These are phyloP conservation scores for Botia kubotai DNA, from an alignment of 2,797 vertebrate species.

Conservation along the genomic window DNA sequence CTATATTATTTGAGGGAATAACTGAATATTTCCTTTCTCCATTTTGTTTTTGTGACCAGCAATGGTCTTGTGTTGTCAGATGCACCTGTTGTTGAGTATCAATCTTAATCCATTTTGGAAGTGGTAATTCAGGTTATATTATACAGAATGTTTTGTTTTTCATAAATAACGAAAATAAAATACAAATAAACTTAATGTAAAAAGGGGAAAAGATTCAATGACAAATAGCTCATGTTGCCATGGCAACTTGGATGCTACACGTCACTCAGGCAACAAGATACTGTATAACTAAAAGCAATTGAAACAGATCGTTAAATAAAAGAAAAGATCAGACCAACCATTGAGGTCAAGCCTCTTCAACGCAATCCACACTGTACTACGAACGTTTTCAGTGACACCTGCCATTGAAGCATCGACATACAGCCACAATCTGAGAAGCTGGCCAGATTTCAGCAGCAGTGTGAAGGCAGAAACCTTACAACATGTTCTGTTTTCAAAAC, in stretches of 20 bases:
- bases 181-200: neutral
- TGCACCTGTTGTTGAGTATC: constrained; percentile 48
- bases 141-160: neutral
- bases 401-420: neutral
- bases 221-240: constrained; percentile 38
- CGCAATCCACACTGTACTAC: constrained; percentile 52
- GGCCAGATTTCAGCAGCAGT: neutral
- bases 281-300: neutral
- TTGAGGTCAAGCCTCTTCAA: constrained; percentile 62
- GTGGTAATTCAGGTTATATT: neutral
- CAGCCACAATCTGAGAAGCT: neutral
- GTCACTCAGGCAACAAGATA: neutral
- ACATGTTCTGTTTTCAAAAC: constrained; percentile 9
- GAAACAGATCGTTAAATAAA: neutral
- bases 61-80: constrained; percentile 26
- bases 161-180: neutral
- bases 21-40: neutral
- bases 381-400: neutral
- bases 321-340: constrained; percentile 30
- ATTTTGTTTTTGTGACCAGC: neutral
- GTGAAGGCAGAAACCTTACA: constrained; percentile 15
- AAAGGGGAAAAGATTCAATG: neutral
- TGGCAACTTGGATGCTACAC: constrained; percentile 44
- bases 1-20: neutral
- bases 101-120: neutral